Base-by-base conservation (phyloP, 2,888 invertebrate species). In the Lochmaea crataegi region DNA sequence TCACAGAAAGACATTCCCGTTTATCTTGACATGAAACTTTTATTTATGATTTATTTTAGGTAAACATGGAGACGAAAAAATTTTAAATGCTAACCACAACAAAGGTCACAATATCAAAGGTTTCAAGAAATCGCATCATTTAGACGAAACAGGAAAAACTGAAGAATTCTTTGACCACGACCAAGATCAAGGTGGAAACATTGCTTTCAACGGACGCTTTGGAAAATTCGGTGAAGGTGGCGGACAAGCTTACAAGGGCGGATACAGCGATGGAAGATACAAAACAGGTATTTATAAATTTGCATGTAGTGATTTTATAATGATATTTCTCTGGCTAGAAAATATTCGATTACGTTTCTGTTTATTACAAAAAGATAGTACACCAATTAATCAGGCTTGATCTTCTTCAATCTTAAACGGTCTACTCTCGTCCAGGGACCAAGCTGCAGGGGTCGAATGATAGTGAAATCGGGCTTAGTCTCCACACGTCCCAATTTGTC, bases 81-180 rank as follows among this genome's bases (percentile, higher is more conserved):
- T 90, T 72, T 88, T 89, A 78, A 89, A 89, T 5, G 88, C 89
- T 68, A 90, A 90, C 60, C 91, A 91, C 83, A 91, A 90, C 80
- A 92, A 91, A 77, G 91, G 91, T 0, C 91, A 91, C 82, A 88
- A 89, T 14, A 90, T 90, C 83, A 91, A 92, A 83, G 91, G 92
- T n/a, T 92, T 90, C 84, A 91, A 92, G 82, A 88, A 89, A 5
- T 90, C 91, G 4, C 90, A 91, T 82, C 91, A 91, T 81, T 91
- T 92, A 80, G 91, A 92, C 79, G 92, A 92, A 80, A 89, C 90
- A 78, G 91, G 91, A 72, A 91, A 91, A 82, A 89, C 90, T 7
- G 91, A 91, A 82, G 90, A 89, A 80, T 92, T 89, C 87, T 92
- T 90, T 80, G 92, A 92, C 72, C 91, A 91, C 79, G 90, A 89